Evolutionary conservation across 2,113 vertebrate species (phyloP), one percentile per base, ranked within the genome.

Genomic region (Equus przewalskii): DNA sequence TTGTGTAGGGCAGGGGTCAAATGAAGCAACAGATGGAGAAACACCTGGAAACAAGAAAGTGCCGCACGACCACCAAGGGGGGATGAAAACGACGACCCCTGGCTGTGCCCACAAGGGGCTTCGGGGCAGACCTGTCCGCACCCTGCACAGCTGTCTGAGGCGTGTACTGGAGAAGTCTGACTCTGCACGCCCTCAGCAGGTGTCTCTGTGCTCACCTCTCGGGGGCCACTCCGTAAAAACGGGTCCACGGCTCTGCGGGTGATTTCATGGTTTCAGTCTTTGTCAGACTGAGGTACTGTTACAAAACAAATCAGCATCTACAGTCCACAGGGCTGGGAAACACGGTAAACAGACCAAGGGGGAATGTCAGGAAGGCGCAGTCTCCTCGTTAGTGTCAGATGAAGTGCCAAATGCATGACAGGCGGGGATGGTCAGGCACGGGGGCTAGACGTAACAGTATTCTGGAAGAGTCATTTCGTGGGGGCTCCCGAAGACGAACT

Each of bases 1-100:
- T 0, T 0, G 33, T 3, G 15, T 13, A 0, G 7, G 0, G 1
- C 30, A 6, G 56, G 7, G 18, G 7, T 44, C 44, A 24, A 7
- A 22, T 14, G 70, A 28, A 22, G 21, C 13, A 14, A 30, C 2
- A 56, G 28, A 10, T 1, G 56, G 46, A 75, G 6, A 75, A 19
- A 3, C 7, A 5, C 33, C 30, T 26, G 33, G 30, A 33, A 28
- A 62, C 13, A 18, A 15, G 54, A 41, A 24, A 16, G 26, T 3
- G 16, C 33, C 5, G 0, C 19, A 1, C 26, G 16, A 6, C 73
- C 21, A 26, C 54, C 26, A 0, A 2, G 14, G 5, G 8, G 18
- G 16, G 1, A 4, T 2, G 22, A n/a, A 2, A 22, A 22, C 16
- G 16, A 5, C 8, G 10, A 10, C 24, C 14, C 44, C n/a, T 13